Conservation (phyloP, 2,113 vertebrate genomes). For the Carassius gibelio region DNA sequence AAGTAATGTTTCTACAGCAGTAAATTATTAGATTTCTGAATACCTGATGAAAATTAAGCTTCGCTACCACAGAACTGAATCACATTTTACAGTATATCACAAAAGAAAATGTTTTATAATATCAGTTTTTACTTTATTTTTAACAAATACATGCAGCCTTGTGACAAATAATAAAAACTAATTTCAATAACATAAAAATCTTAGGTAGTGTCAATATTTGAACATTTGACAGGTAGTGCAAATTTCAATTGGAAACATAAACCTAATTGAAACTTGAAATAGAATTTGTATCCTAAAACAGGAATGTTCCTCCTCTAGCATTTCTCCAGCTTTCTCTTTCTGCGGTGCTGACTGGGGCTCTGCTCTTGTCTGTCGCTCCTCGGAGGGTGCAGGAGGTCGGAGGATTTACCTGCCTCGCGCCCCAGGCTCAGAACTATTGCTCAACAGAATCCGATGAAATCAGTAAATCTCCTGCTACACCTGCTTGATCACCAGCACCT, state of each 20-base stretch:
- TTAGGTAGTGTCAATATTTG: neutral
- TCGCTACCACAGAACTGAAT: neutral
- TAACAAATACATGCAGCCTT: neutral
- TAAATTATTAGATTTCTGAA: neutral
- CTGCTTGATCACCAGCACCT: constrained; percentile 59
- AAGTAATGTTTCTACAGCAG: neutral
- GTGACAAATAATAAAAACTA: neutral
- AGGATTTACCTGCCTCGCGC: constrained; percentile 28
- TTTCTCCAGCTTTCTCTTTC: neutral
- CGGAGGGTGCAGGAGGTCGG: neutral
- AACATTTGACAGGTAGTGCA: neutral
- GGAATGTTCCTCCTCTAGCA: neutral
- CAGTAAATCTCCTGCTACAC: constrained; percentile 60
- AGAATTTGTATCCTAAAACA: neutral
- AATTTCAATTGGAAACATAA: neutral
- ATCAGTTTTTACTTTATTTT: neutral
- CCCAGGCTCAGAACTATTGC: constrained; percentile 48
- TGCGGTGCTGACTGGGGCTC: neutral
- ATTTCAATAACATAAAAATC: neutral
- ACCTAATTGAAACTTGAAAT: neutral
- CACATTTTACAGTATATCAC: too few relatives aligned
- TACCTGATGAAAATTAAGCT: neutral
- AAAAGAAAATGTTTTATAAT: neutral
- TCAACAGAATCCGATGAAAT: constrained; percentile 55
- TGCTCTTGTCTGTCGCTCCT: constrained; percentile 14